A percentile compares a stretch with the other conserved stretches of the same genome.
Evolutionary conservation across 30 jellyfish, hydroid and myxozoan species (phyloP).

Genomic region (Aurelia sp.): DNA sequence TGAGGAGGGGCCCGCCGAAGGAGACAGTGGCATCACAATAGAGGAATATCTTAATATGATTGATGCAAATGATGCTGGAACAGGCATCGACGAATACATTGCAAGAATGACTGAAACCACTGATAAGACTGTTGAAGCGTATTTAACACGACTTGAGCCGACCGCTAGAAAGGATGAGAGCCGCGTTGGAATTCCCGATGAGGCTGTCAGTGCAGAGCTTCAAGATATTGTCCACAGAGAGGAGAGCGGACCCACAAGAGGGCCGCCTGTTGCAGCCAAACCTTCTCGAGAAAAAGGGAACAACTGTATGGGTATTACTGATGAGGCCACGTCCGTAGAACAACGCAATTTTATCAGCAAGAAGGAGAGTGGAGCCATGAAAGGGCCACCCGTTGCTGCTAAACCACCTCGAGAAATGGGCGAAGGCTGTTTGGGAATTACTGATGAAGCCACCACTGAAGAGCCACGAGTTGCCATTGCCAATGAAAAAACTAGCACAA

Average conservation of each 20-base stretch:
- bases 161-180: not conserved
- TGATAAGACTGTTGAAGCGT: not conserved
- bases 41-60: constrained; percentile 43
- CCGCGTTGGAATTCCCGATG: not conserved
- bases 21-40: constrained; percentile 57
- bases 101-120: constrained; percentile 22
- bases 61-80: constrained; percentile 11
- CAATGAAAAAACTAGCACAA: too few species aligned
- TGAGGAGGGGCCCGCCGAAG: constrained; percentile 24
- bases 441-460: not conserved
- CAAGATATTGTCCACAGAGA: too few species aligned
- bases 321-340: too few species aligned
- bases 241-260: too few species aligned
- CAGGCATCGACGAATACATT: constrained; percentile 39
- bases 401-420: too few species aligned
- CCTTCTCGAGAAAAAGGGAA: too few species aligned
- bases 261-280: too few species aligned
- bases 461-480: too few species aligned
- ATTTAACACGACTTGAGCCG: not conserved
- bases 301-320: too few species aligned
- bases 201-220: not conserved
- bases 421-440: not conserved
- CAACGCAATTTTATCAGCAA: too few species aligned
- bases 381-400: too few species aligned
- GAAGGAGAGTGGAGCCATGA: too few species aligned